Percentiles rank a stretch among this genome's conserved stretches.
Conservation (phyloP, 2,113 vertebrate species). For the Proteles cristata region DNA sequence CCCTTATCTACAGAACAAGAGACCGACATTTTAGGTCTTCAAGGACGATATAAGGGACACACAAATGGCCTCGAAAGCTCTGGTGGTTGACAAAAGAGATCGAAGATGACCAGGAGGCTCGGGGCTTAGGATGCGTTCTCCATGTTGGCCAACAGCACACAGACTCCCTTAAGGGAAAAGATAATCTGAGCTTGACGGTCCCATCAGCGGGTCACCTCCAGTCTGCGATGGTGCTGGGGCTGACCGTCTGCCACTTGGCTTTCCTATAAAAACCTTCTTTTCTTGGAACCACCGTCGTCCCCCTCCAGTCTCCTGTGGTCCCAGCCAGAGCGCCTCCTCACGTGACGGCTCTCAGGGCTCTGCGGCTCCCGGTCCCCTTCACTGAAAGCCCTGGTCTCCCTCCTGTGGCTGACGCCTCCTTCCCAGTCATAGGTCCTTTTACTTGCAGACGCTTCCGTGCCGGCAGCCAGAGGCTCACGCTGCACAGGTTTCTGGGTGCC, state of each 20-base stretch:
- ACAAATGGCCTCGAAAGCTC: neutral
- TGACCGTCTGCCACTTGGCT: rapidly evolving
- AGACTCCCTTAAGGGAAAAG: neutral
- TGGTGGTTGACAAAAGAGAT: neutral
- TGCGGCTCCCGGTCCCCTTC: slow-evolving; percentile 18
- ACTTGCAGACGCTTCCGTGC: neutral
- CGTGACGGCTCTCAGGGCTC: neutral
- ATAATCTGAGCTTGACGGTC: neutral
- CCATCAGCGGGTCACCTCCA: neutral
- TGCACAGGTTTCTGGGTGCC: neutral
- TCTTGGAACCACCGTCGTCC: slow-evolving; percentile 72
- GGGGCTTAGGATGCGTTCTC: neutral
- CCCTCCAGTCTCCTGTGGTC: neutral
- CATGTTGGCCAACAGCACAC: neutral
- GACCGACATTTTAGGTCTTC: neutral
- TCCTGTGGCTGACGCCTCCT: rapidly evolving
- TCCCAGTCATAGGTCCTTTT: neutral
- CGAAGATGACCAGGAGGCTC: neutral
- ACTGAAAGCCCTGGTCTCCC: neutral
- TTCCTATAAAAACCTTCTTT: slow-evolving; percentile 77
- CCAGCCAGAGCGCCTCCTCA: neutral
- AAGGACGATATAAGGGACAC: neutral
- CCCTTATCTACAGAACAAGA: slow-evolving; percentile 40
- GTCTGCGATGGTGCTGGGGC: neutral
- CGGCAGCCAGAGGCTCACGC: rapidly evolving